A percentile compares a stretch with the other conserved stretches of the same genome.
Evolutionary conservation across 2,113 vertebrate genomes (phyloP).

Genomic region (Gallinago undulata): DNA sequence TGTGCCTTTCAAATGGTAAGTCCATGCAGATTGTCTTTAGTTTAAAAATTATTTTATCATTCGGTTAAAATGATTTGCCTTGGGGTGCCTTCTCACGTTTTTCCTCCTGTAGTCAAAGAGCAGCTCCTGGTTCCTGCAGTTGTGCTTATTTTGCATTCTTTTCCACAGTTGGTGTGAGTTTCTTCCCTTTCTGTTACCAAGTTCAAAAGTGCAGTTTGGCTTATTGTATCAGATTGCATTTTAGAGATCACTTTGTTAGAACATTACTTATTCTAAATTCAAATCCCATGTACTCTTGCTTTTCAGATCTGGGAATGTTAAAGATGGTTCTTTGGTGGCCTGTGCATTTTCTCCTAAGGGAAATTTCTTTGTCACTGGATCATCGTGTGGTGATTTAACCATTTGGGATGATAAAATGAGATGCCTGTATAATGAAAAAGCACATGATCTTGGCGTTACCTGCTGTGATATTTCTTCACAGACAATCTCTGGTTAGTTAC

Average conservation of each 20-base stretch:
- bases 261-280: not conserved
- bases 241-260: not conserved
- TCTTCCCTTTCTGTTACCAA: not conserved
- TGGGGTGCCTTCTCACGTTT: not conserved
- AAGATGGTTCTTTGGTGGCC: constrained; percentile 87
- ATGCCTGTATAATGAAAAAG: constrained; percentile 84
- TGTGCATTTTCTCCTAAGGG: constrained; percentile 85
- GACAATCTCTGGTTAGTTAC: constrained; percentile 74
- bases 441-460: constrained; percentile 91
- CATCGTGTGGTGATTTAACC: constrained; percentile 88
- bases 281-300: not conserved
- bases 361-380: constrained; percentile 86
- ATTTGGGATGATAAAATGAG: constrained; percentile 83
- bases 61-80: not conserved
- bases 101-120: not conserved
- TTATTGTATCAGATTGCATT: not conserved
- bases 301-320: constrained; percentile 83
- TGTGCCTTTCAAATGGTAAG: not conserved
- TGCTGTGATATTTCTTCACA: constrained; percentile 85
- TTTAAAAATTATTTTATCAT: not conserved
- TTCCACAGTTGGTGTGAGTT: not conserved
- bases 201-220: not conserved
- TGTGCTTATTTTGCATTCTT: not conserved
- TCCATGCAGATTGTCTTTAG: not conserved
- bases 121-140: not conserved